Conservation (phyloP, 2,113 vertebrate genomes). For the Lutjanus erythropterus region DNA sequence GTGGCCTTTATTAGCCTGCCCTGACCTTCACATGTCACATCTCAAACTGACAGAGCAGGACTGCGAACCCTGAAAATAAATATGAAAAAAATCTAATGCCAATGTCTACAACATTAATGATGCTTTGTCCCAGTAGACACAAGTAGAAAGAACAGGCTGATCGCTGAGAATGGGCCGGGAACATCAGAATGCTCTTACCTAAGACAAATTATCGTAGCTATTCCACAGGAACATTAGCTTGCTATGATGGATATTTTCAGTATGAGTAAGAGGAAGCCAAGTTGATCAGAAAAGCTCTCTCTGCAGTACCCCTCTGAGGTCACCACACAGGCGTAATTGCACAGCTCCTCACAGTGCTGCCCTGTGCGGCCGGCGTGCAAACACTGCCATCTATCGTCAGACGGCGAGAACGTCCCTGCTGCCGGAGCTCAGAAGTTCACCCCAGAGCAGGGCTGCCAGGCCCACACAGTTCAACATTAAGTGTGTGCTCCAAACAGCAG, state of each 20-base stretch:
- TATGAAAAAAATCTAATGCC: slow-evolving; percentile 44
- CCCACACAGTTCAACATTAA: slow-evolving; percentile 40
- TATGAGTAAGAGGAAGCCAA: slow-evolving; percentile 64
- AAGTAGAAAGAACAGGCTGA: slow-evolving; percentile 66
- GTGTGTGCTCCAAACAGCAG: slow-evolving; percentile 19
- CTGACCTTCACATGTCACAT: slow-evolving; percentile 59
- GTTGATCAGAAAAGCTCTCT: slow-evolving; percentile 75
- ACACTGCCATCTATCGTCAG: slow-evolving; percentile 80
- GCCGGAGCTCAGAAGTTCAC: slow-evolving; percentile 11
- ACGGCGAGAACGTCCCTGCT: background rate
- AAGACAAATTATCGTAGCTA: slow-evolving; percentile 60
- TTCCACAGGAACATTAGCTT: slow-evolving; percentile 64
- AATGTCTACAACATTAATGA: slow-evolving; percentile 62
- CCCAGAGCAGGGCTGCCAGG: slow-evolving; percentile 15
- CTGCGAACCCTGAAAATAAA: slow-evolving; percentile 50
- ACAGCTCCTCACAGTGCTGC: slow-evolving; percentile 19
- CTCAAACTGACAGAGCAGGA: background rate
- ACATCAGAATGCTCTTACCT: slow-evolving; percentile 73
- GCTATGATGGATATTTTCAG: slow-evolving; percentile 72
- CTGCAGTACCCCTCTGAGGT: slow-evolving; percentile 70
- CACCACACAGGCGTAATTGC: slow-evolving; percentile 63
- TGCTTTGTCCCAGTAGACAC: slow-evolving; percentile 39
- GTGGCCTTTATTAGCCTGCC: slow-evolving; percentile 40
- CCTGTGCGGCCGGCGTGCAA: slow-evolving; percentile 36
- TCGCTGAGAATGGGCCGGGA: slow-evolving; percentile 50